Percentiles rank a stretch among this genome's conserved stretches.
phyloP scores from a whole-genome alignment of 2,797 vertebrate species.

The Halcyon badia region DNA sequence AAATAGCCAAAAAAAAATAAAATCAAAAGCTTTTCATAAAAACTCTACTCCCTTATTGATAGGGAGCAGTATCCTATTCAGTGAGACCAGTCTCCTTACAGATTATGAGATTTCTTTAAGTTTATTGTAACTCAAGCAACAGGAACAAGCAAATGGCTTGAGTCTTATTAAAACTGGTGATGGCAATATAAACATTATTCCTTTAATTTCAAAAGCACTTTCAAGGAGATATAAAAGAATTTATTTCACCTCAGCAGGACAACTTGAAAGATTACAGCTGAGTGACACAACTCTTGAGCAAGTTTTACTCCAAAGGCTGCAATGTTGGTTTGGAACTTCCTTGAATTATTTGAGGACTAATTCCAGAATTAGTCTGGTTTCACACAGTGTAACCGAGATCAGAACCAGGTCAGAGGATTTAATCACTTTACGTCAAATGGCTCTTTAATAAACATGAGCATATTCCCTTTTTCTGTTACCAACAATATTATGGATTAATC shows the following conservation, averaged over 20 bases:
- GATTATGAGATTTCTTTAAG: neutral
- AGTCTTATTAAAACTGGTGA: neutral
- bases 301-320: neutral
- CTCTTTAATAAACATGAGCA: neutral
- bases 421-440: neutral
- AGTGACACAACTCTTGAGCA: neutral
- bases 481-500: neutral
- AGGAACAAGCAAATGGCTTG: neutral
- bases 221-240: neutral
- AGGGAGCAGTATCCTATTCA: neutral
- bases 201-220: slow-evolving; percentile 15
- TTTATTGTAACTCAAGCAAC: neutral
- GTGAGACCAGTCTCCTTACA: neutral
- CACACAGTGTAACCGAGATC: neutral
- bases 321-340: neutral
- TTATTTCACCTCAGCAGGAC: neutral
- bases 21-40: neutral
- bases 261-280: neutral
- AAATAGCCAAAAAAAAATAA: neutral
- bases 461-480: neutral
- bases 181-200: neutral
- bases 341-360: neutral
- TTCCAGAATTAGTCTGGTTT: neutral
- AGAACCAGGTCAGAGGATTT: neutral
- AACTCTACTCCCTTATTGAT: neutral